A percentile compares a stretch with the other conserved stretches of the same genome.
These are phyloP conservation scores for Scomber scombrus DNA, from an alignment of 2,113 vertebrate genomes.

Conservation along the genomic window DNA sequence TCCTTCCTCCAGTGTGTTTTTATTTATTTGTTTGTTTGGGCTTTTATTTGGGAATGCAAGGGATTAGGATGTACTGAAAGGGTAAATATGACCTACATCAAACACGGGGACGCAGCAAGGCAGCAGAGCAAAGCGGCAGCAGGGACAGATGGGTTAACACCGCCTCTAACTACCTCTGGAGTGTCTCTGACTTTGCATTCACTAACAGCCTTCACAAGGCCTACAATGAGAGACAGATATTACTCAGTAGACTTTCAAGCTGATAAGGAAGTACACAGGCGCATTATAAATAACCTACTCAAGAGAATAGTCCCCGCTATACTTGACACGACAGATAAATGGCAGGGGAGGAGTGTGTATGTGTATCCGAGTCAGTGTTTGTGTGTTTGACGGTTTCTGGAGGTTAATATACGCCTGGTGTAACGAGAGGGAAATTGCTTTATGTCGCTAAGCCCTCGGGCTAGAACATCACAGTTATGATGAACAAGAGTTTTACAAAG, in stretches of 20 bases:
- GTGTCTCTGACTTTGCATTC: slow-evolving; percentile 33
- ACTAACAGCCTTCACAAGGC: slow-evolving; percentile 23
- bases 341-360: slow-evolving; percentile 47
- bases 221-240: slow-evolving; percentile 34
- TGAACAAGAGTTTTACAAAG: slow-evolving; percentile 78
- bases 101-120: not conserved
- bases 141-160: slow-evolving; percentile 34
- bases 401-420: slow-evolving; percentile 76
- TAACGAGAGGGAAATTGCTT: slow-evolving; percentile 81
- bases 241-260: slow-evolving; percentile 42
- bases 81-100: not conserved
- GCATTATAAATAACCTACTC: slow-evolving; percentile 72
- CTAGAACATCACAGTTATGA: slow-evolving; percentile 79
- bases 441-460: slow-evolving; percentile 72
- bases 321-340: slow-evolving; percentile 73
- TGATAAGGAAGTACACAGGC: slow-evolving; percentile 64
- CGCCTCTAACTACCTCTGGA: slow-evolving; percentile 19
- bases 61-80: not conserved
- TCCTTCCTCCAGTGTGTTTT: not conserved
- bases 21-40: not conserved
- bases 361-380: slow-evolving; percentile 34
- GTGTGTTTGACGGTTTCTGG: slow-evolving; percentile 70
- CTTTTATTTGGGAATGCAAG: not conserved
- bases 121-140: slow-evolving; percentile 5
- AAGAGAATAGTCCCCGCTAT: slow-evolving; percentile 65